A percentile compares a stretch with the other conserved stretches of the same genome.
Conservation (phyloP, 2,113 vertebrate genomes). For the Galemys pyrenaicus region DNA sequence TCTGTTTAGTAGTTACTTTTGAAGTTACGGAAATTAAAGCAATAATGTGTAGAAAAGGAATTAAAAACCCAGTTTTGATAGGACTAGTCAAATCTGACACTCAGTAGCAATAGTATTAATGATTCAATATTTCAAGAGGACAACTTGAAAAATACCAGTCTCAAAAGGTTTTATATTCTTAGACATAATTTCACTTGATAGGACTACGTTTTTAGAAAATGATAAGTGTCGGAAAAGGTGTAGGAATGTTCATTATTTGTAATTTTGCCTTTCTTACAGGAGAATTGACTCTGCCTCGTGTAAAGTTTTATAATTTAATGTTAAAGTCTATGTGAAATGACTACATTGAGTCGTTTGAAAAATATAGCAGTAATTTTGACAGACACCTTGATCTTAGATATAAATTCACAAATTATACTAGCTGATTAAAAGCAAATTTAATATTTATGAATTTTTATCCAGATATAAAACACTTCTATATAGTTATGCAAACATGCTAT, state of each 20-base stretch:
- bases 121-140: background rate
- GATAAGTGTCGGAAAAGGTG: background rate
- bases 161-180: background rate
- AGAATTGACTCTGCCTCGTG: background rate
- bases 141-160: background rate
- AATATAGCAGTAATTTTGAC: background rate
- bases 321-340: background rate
- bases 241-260: background rate
- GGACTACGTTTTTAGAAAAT: background rate
- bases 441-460: background rate
- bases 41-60: background rate
- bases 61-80: background rate
- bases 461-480: background rate
- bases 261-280: background rate
- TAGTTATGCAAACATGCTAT: background rate
- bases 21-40: background rate
- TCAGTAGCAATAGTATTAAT: background rate
- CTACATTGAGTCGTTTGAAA: background rate
- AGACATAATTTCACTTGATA: background rate
- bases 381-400: background rate
- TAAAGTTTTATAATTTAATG: background rate
- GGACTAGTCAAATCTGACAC: background rate
- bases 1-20: background rate
- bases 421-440: background rate
- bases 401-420: slow-evolving; percentile 23